A percentile compares a stretch with the other conserved stretches of the same genome.
Evolutionary conservation across 2,113 vertebrate genomes (phyloP).

Genomic region (Crypturellus undulatus): DNA sequence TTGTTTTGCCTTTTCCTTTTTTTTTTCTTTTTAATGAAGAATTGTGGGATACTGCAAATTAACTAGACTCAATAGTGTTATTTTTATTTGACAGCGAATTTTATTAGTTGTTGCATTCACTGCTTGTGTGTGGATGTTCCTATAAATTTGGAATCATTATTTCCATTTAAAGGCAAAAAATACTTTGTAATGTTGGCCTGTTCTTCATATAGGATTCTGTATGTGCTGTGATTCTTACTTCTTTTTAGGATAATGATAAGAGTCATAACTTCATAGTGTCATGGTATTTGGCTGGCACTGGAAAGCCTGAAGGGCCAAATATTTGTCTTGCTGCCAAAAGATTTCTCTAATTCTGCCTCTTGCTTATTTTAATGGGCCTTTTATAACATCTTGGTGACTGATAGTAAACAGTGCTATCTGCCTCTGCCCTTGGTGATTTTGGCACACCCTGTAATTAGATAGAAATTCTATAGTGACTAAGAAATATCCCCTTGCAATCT

Average conservation of each 20-base stretch:
- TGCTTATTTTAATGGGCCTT: constrained; percentile 20
- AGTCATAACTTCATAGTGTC: neutral
- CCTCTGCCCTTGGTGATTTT: neutral
- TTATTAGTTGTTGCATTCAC: neutral
- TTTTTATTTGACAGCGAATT: neutral
- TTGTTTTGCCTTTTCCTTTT: neutral
- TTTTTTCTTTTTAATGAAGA: neutral
- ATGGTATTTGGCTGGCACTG: constrained; percentile 11
- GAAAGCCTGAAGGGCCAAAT: constrained; percentile 24
- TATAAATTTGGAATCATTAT: neutral
- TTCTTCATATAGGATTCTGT: neutral
- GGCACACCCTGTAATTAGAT: neutral
- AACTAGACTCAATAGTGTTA: neutral
- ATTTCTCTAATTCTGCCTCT: constrained; percentile 12
- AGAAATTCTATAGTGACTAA: neutral
- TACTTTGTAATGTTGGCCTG: neutral
- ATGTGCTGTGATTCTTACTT: neutral
- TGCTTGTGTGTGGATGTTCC: neutral
- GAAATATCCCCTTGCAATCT: neutral
- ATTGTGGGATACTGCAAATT: neutral
- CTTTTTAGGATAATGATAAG: neutral
- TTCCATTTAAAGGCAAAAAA: neutral
- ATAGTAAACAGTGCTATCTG: neutral
- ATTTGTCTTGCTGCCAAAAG: constrained; percentile 38
- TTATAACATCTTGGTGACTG: constrained; percentile 28